These are phyloP conservation scores for Onychostoma macrolepis DNA, from an alignment of 2,113 vertebrate genomes.

Conservation along the genomic window DNA sequence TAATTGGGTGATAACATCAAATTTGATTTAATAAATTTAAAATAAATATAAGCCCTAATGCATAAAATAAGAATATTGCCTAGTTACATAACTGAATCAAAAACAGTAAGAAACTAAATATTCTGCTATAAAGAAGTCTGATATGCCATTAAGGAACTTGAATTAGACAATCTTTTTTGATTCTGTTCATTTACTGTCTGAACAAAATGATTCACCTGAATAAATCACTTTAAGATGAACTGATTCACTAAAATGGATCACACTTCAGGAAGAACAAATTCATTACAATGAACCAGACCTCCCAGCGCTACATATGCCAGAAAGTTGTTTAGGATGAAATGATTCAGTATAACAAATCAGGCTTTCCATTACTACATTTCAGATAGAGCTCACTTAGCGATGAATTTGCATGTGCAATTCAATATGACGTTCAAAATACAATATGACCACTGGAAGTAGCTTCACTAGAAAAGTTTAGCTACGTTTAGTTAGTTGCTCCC, in stretches of 20 bases:
- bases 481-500: neutral
- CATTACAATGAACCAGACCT: too few relatives aligned
- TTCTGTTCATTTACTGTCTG: neutral
- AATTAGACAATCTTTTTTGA: neutral
- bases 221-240: neutral
- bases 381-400: too few relatives aligned
- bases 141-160: neutral
- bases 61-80: neutral
- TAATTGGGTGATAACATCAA: neutral
- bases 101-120: neutral
- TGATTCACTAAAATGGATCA: neutral
- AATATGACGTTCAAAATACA: too few relatives aligned
- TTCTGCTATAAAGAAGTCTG: neutral
- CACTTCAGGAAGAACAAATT: neutral
- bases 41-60: neutral
- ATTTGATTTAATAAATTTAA: neutral
- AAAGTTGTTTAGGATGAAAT: too few relatives aligned
- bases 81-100: neutral
- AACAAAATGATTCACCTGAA: neutral
- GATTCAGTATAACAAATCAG: too few relatives aligned
- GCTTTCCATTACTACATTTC: too few relatives aligned
- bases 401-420: too few relatives aligned
- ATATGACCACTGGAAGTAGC: too few relatives aligned
- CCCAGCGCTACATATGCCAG: too few relatives aligned
- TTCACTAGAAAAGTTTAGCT: neutral